Evolutionary conservation across 2,797 vertebrate species (phyloP).

Genomic region (Pelodytes ibericus): DNA sequence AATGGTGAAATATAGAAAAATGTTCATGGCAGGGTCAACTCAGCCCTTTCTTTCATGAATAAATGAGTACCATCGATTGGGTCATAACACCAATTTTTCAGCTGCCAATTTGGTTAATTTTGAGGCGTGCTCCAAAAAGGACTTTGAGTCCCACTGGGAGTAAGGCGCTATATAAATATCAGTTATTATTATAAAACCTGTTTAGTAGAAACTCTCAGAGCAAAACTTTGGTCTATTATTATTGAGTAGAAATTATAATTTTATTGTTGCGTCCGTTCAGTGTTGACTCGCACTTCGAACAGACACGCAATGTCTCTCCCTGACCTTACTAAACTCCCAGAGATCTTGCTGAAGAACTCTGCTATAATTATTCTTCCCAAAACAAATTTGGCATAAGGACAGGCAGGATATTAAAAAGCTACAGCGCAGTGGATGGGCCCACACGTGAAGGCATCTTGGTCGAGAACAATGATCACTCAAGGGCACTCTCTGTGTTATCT

Average conservation of each 20-base stretch:
- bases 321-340: neutral
- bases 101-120: too few relatives aligned
- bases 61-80: too few relatives aligned
- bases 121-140: too few relatives aligned
- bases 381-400: neutral
- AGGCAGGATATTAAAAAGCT: neutral
- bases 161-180: too few relatives aligned
- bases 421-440: neutral
- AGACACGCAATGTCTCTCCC: neutral
- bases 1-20: too few relatives aligned
- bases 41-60: too few relatives aligned
- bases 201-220: neutral
- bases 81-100: too few relatives aligned
- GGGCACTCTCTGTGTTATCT: neutral
- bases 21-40: too few relatives aligned
- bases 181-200: neutral
- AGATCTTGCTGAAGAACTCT: neutral
- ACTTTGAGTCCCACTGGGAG: too few relatives aligned
- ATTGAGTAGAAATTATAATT: neutral
- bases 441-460: neutral
- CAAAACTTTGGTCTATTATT: neutral
- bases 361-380: neutral
- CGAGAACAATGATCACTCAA: slow-evolving; percentile 1
- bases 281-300: neutral
- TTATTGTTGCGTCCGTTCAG: neutral